phyloP scores from a whole-genome alignment of 2,113 vertebrate genomes.

The Eolophus roseicapilla region DNA sequence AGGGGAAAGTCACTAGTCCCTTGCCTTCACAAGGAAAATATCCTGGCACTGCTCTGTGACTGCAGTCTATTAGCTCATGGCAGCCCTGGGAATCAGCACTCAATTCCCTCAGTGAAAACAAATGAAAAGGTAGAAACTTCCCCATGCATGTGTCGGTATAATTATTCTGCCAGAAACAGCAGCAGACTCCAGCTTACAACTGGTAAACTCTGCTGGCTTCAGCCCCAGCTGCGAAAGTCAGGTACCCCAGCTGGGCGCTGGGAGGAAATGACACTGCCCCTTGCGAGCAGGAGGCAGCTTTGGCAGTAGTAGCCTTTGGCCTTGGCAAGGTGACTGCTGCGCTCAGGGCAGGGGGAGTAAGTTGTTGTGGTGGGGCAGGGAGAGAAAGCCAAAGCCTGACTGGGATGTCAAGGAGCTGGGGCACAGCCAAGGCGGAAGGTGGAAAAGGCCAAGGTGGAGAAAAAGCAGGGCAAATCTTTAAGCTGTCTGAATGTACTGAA shows the following conservation, averaged over 20 bases:
- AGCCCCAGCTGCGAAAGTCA: not conserved
- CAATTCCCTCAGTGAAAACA: not conserved
- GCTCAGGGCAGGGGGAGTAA: not conserved
- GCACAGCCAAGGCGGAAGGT: not conserved
- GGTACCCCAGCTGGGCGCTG: not conserved
- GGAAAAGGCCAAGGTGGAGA: not conserved
- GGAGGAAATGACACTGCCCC: not conserved
- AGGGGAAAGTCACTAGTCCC: not conserved
- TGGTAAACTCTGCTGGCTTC: not conserved
- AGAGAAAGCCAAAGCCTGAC: not conserved
- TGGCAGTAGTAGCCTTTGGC: not conserved
- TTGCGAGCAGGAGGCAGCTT: not conserved
- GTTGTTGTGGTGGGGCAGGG: accelerated
- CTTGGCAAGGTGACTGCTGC: not conserved
- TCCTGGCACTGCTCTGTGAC: not conserved
- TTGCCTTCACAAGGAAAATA: not conserved
- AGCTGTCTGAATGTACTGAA: not conserved
- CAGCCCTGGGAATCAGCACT: not conserved
- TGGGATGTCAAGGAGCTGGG: not conserved
- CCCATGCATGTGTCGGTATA: accelerated
- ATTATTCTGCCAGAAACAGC: not conserved
- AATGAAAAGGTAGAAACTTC: not conserved
- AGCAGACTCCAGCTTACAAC: not conserved
- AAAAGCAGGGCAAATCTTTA: not conserved
- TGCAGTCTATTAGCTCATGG: not conserved